Evolutionary conservation across 53 echinoderm and acorn worm species (phyloP).

Genomic region (Holothuria leucospilota): DNA sequence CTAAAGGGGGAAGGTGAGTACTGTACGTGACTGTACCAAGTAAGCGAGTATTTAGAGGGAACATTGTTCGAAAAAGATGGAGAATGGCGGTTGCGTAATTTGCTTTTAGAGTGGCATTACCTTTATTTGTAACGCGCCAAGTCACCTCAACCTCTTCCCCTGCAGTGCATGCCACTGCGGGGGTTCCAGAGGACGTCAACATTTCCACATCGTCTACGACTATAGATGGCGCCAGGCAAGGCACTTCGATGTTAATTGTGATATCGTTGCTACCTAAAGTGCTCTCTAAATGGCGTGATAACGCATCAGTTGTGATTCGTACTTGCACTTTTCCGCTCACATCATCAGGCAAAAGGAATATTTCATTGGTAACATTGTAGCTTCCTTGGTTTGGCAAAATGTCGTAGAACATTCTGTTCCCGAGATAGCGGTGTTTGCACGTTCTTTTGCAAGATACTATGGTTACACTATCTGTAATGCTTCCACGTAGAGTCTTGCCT

Average conservation of each 20-base stretch:
- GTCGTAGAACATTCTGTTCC: not conserved
- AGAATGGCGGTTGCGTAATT: too few species aligned
- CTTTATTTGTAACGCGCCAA: constrained; percentile 1
- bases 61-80: too few species aligned
- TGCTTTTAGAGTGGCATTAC: not conserved
- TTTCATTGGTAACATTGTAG: not conserved
- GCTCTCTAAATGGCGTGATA: not conserved
- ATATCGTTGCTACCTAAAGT: not conserved
- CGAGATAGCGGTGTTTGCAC: not conserved
- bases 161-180: not conserved
- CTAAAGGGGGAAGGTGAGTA: too few species aligned
- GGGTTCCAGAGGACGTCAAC: too few species aligned
- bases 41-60: too few species aligned
- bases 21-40: too few species aligned
- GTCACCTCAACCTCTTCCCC: constrained; percentile 12
- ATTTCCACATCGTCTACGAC: not conserved
- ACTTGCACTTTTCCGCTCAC: not conserved
- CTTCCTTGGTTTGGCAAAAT: not conserved
- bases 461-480: constrained; percentile 3
- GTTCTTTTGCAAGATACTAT: not conserved
- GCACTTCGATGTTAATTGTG: not conserved
- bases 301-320: not conserved
- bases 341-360: not conserved
- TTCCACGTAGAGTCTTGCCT: not conserved
- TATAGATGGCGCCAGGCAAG: constrained; percentile 1